Evolutionary conservation across 2,888 invertebrate genomes (phyloP).

Genomic region (Eristalis tenax): DNA sequence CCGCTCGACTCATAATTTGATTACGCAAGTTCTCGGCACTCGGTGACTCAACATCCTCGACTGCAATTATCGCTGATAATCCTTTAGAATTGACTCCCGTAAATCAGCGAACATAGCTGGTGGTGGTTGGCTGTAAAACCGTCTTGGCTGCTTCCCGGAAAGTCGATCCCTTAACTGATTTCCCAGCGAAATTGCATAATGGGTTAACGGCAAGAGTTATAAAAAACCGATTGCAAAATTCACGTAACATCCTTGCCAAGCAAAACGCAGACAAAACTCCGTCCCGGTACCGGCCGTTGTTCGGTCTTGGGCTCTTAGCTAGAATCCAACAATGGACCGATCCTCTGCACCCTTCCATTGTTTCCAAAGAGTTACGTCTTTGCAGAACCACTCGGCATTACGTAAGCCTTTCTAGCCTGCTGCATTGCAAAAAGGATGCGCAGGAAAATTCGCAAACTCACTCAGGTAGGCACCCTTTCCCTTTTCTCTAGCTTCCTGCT

Average conservation of each 20-base stretch:
- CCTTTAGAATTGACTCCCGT: slow-evolving; percentile 56
- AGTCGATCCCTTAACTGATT: slow-evolving; percentile 4
- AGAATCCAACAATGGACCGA: slow-evolving; percentile 11
- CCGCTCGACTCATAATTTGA: neutral
- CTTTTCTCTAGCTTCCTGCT: neutral
- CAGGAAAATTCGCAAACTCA: slow-evolving; percentile 29
- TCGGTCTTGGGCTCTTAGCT: neutral
- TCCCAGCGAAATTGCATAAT: slow-evolving; percentile 41
- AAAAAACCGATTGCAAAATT: slow-evolving; percentile 27
- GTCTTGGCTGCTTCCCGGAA: slow-evolving; percentile 31
- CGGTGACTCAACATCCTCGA: slow-evolving; percentile 13
- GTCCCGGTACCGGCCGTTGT: neutral
- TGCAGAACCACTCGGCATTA: slow-evolving; percentile 15
- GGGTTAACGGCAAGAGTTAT: slow-evolving; percentile 69
- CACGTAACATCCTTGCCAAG: slow-evolving; percentile 14
- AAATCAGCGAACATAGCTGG: neutral
- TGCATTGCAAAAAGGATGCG: slow-evolving; percentile 17
- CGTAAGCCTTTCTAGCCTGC: slow-evolving; percentile 55
- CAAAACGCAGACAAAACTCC: neutral
- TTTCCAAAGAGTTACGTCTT: slow-evolving; percentile 11
- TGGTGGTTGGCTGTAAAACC: slow-evolving; percentile 19
- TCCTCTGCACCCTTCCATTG: slow-evolving; percentile 32
- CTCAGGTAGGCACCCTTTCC: neutral
- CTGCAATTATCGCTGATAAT: slow-evolving; percentile 61
- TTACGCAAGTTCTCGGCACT: slow-evolving; percentile 12